Evolutionary conservation across 64 coral and sea anemone species (phyloP).

Genomic region (Exaiptasia diaphana): DNA sequence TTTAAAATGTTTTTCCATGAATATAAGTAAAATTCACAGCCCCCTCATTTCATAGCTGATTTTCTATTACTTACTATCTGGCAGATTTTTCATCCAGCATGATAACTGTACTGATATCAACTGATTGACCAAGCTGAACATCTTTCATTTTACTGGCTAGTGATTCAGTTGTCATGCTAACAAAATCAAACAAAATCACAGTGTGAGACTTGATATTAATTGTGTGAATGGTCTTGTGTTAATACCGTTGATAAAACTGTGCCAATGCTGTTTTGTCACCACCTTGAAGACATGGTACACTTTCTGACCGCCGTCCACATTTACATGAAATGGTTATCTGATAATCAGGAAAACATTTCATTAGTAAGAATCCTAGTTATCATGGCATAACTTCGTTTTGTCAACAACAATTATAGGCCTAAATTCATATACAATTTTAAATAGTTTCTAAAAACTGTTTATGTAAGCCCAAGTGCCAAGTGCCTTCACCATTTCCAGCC

Average conservation of each 20-base stretch:
- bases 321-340: slow-evolving; percentile 78
- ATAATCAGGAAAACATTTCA: neutral
- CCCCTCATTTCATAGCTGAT: no score
- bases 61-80: slow-evolving; percentile 62
- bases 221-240: neutral
- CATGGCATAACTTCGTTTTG: neutral
- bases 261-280: slow-evolving; percentile 73
- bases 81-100: slow-evolving; percentile 63
- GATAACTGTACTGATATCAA: slow-evolving; percentile 81
- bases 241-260: slow-evolving; percentile 87
- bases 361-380: no score
- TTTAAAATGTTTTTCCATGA: no score
- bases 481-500: no score
- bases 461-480: no score
- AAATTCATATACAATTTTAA: no score
- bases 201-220: neutral
- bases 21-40: no score
- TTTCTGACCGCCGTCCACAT: slow-evolving; percentile 81
- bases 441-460: no score
- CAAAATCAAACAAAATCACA: neutral
- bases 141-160: slow-evolving; percentile 90
- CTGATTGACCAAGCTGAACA: slow-evolving; percentile 68
- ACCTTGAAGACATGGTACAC: slow-evolving; percentile 78
- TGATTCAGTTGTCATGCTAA: slow-evolving; percentile 79
- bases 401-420: neutral